phyloP scores from a whole-genome alignment of 1,140 invertebrate species.

The Gerris buenoi region DNA sequence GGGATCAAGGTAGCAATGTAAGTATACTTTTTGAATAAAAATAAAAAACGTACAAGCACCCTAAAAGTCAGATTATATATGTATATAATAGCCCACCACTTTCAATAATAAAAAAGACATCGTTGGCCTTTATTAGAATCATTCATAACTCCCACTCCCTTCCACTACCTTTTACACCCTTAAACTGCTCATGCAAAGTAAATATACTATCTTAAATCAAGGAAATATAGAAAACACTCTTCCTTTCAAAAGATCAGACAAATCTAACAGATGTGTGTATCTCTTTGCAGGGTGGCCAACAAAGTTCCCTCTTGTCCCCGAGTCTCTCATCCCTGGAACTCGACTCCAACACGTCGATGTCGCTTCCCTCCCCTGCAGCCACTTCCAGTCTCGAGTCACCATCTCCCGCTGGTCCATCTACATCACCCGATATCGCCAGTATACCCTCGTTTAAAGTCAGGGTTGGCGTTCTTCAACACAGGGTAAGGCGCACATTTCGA shows the following conservation, averaged over 20 bases:
- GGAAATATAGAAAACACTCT: not conserved
- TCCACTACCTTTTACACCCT: not conserved
- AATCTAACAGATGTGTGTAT: not conserved
- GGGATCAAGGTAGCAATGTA: not conserved
- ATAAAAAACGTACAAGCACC: no score
- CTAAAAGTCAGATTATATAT: no score
- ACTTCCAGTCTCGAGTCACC: conserved; percentile 43
- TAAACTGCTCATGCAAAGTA: not conserved
- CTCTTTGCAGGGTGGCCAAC: conserved; percentile 17
- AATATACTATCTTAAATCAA: not conserved
- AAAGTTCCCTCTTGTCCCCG: conserved; percentile 44
- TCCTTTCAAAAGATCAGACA: not conserved
- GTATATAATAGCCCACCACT: no score
- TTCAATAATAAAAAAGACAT: no score
- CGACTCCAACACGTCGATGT: conserved; percentile 61
- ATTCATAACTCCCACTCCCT: no score
- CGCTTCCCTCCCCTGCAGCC: conserved; percentile 56
- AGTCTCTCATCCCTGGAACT: conserved; percentile 54
- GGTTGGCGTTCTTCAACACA: conserved; percentile 64
- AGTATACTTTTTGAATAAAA: not conserved
- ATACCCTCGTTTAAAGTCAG: conserved; percentile 42
- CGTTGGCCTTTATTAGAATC: no score
- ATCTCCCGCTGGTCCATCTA: conserved; percentile 20
- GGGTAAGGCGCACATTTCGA: no score
- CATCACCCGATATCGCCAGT: conserved; percentile 24